Percentiles rank a stretch among this genome's conserved stretches.
Conservation (phyloP, 1,140 invertebrate species). For the Adelges cooleyi region DNA sequence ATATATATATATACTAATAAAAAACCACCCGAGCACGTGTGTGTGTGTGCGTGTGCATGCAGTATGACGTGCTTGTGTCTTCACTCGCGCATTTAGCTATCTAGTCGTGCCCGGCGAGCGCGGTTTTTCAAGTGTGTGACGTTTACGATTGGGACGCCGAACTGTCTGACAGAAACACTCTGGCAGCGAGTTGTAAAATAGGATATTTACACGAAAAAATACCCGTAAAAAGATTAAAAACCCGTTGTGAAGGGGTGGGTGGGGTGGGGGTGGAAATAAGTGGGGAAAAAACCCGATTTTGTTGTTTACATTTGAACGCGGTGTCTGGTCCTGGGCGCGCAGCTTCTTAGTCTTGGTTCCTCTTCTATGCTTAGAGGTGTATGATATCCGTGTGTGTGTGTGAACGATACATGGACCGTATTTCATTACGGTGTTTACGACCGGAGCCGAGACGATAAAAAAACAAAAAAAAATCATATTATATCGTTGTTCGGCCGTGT, state of each 20-base stretch:
- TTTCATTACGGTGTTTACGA: constrained; percentile 3
- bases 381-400: background rate
- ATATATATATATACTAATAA: too few relatives aligned
- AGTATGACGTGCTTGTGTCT: background rate
- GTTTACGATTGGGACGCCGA: constrained; percentile 14
- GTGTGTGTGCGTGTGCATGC: too few relatives aligned
- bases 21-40: too few relatives aligned
- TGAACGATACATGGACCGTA: too few relatives aligned
- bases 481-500: background rate
- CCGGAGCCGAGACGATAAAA: background rate
- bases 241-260: too few relatives aligned
- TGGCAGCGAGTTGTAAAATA: too few relatives aligned
- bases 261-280: background rate
- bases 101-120: background rate
- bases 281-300: too few relatives aligned
- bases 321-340: background rate
- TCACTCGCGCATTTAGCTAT: background rate
- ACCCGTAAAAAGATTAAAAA: too few relatives aligned
- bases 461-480: background rate
- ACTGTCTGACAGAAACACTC: background rate
- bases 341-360: background rate
- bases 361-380: too few relatives aligned
- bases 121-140: background rate
- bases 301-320: constrained; percentile 12
- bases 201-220: too few relatives aligned